These are phyloP conservation scores for Chloroceryle amazona DNA, from an alignment of 2,797 vertebrate species.

Conservation along the genomic window DNA sequence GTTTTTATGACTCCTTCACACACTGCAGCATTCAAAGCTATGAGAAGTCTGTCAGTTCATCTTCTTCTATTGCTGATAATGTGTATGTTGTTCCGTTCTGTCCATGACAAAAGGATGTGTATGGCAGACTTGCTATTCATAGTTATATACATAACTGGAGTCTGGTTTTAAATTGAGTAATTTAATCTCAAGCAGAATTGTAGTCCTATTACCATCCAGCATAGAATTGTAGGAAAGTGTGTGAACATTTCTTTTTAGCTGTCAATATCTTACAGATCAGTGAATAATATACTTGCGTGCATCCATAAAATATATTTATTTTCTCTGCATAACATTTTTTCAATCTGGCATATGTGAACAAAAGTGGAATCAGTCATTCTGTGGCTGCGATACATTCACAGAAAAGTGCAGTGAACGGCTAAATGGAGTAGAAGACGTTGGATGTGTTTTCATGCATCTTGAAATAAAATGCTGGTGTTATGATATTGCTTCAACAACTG, in stretches of 20 bases:
- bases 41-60: conserved; percentile 6
- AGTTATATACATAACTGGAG: background rate
- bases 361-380: background rate
- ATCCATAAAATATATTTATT: background rate
- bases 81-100: background rate
- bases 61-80: background rate
- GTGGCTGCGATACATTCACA: background rate
- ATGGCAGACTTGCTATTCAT: background rate
- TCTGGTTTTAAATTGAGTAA: background rate
- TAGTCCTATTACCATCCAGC: background rate
- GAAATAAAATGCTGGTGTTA: background rate
- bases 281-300: background rate
- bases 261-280: background rate
- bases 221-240: background rate
- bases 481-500: background rate
- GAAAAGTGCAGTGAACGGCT: background rate
- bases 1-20: background rate
- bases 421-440: background rate
- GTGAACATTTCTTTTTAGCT: conserved; percentile 19
- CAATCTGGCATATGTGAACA: conserved; percentile 2
- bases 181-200: background rate
- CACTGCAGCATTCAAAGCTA: background rate
- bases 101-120: background rate
- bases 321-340: conserved; percentile 42
- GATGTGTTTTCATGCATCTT: background rate